Percentiles rank a stretch among this genome's conserved stretches.
Evolutionary conservation across 2,113 vertebrate genomes (phyloP).

Genomic region (Neotragus pygmaeus): DNA sequence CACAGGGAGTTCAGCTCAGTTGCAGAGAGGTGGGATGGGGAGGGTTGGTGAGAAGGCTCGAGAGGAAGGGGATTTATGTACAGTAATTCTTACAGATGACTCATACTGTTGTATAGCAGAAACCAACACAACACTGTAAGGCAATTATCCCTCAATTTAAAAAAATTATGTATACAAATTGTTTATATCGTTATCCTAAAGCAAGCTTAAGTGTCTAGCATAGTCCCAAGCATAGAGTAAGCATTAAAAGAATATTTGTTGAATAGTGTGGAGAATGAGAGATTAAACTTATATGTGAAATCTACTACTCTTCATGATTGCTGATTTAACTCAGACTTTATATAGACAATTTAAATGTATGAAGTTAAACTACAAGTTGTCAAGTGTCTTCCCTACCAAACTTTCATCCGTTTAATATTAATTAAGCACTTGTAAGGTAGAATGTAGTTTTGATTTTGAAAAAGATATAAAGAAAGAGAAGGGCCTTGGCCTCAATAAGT

Average conservation of each 20-base stretch:
- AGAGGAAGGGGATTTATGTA: neutral
- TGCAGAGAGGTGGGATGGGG: neutral
- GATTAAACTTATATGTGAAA: neutral
- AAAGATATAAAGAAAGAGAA: neutral
- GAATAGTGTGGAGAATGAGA: neutral
- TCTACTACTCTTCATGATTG: neutral
- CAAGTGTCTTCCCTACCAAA: neutral
- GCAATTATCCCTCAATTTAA: neutral
- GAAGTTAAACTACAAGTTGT: neutral
- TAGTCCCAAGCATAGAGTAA: neutral
- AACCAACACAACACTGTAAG: neutral
- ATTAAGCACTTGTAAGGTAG: neutral
- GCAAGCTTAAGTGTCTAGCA: neutral
- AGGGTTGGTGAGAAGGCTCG: neutral
- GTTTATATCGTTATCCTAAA: neutral
- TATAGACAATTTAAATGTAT: neutral
- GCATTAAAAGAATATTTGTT: neutral
- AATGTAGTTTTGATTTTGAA: neutral
- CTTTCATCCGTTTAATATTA: neutral
- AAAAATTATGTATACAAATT: neutral
- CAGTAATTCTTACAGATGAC: neutral
- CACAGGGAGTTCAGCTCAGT: neutral
- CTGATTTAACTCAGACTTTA: neutral
- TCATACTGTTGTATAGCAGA: neutral
- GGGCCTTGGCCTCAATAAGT: neutral